These are phyloP conservation scores for Eurystomus gularis DNA, from an alignment of 2,113 vertebrate genomes.

Conservation along the genomic window DNA sequence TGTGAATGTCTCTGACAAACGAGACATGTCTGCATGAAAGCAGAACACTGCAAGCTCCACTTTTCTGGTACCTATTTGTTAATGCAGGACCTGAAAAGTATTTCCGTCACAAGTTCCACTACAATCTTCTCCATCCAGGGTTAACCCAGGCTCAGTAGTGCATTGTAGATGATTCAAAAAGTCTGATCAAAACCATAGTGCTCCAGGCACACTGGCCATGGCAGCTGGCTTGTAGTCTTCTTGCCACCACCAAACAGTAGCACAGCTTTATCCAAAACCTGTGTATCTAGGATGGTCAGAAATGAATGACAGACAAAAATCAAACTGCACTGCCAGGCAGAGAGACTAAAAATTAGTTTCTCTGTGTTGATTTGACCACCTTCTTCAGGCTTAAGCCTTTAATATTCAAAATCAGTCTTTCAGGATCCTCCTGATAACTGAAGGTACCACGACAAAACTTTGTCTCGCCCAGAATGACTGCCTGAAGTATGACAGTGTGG, in stretches of 20 bases:
- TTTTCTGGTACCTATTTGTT: not conserved
- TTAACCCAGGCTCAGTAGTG: not conserved
- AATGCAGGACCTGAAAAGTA: not conserved
- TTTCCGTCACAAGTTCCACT: not conserved
- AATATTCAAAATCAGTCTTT: not conserved
- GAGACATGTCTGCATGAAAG: constrained; percentile 17
- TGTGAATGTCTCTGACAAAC: constrained; percentile 23
- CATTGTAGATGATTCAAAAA: not conserved
- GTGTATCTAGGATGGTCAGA: not conserved
- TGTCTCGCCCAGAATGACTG: not conserved
- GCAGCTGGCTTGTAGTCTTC: not conserved
- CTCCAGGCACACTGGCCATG: not conserved
- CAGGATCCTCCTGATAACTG: not conserved
- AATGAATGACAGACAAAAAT: not conserved
- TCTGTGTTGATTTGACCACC: not conserved
- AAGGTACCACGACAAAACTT: not conserved
- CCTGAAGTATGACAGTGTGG: not conserved
- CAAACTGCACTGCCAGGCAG: not conserved
- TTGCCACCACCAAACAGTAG: not conserved
- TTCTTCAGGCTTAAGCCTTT: not conserved
- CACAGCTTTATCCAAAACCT: not conserved
- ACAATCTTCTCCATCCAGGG: not conserved
- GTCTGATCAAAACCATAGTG: not conserved
- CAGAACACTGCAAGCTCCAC: not conserved
- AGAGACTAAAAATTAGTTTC: not conserved